Percentiles rank a stretch among this genome's conserved stretches.
phyloP scores from a whole-genome alignment of 2,888 invertebrate genomes.

The Eurois occulta region DNA sequence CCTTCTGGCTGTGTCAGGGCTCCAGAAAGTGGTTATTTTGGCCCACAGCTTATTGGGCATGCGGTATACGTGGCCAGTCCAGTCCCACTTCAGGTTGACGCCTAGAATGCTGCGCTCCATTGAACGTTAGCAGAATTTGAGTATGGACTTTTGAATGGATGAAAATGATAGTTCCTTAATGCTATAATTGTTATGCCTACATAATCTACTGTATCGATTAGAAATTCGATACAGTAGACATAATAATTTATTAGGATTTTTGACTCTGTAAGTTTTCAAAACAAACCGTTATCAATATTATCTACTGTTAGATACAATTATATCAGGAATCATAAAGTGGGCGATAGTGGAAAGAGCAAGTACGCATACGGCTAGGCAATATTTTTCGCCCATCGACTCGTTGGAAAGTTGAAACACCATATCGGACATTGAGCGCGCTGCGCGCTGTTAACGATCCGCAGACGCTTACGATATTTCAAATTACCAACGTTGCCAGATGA shows the following conservation, averaged over 20 bases:
- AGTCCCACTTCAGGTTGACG: no score
- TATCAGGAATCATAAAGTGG: constrained; percentile 2
- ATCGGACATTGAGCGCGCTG: no score
- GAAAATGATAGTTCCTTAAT: neutral
- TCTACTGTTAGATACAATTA: neutral
- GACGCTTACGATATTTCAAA: neutral
- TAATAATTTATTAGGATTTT: neutral
- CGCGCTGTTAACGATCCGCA: no score
- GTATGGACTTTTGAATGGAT: no score
- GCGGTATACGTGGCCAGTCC: no score
- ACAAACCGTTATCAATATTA: constrained; percentile 20
- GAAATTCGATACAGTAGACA: neutral
- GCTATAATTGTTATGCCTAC: neutral
- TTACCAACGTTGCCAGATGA: neutral
- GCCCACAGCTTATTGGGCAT: no score
- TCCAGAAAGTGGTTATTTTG: no score
- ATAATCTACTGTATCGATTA: neutral
- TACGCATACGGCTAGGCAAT: neutral
- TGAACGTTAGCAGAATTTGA: no score
- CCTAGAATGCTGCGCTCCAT: no score
- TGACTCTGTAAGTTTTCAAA: neutral
- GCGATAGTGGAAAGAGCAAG: neutral
- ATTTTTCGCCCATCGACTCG: neutral
- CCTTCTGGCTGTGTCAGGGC: no score
- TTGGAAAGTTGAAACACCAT: neutral